A percentile compares a stretch with the other conserved stretches of the same genome.
These are phyloP conservation scores for Petrocephalus zakoni DNA, from an alignment of 2,113 vertebrate species.

Conservation along the genomic window DNA sequence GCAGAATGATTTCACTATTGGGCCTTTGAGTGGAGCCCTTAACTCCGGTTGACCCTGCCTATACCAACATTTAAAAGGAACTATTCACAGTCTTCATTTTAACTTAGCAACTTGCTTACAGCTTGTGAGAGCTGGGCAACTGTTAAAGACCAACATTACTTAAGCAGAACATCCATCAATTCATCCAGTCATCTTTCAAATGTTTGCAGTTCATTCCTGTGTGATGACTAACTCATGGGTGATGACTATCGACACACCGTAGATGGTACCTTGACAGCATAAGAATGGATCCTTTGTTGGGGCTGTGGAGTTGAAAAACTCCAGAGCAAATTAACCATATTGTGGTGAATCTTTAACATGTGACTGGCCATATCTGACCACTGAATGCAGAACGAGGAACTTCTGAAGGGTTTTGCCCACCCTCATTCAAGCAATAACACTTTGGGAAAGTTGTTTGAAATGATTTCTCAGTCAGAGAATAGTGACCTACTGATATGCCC, in stretches of 20 bases:
- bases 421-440: neutral
- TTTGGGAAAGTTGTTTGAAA: neutral
- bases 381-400: neutral
- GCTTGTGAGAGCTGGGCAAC: neutral
- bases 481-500: neutral
- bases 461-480: neutral
- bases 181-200: neutral
- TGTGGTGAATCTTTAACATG: neutral
- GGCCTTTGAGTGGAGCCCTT: neutral
- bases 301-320: neutral
- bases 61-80: too few relatives aligned
- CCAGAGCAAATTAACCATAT: neutral
- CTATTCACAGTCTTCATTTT: neutral
- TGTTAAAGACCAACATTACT: neutral
- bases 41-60: neutral
- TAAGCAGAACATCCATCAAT: neutral
- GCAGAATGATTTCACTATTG: neutral
- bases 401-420: neutral
- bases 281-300: neutral
- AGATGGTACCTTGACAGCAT: neutral
- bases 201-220: neutral
- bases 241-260: neutral
- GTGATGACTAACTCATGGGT: neutral
- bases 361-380: neutral
- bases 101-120: neutral